Evolutionary conservation across 2,888 invertebrate genomes (phyloP), one percentile per base, ranked within the genome.

Genomic region (Cheilosia grossa): DNA sequence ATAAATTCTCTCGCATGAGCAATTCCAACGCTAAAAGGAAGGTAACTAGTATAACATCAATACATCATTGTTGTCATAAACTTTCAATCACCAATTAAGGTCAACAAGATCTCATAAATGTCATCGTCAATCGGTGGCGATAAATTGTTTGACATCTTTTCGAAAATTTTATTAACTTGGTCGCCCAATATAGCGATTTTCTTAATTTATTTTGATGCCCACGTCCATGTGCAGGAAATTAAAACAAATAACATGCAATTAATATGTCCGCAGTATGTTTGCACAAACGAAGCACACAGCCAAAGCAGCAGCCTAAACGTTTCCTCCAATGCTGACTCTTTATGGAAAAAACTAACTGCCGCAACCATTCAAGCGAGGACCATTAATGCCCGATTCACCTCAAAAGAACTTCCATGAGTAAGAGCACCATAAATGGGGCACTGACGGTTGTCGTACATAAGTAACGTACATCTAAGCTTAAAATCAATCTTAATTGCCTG

Each of bases 141-240:
- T 64, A 67, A 56, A 72, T 40, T 19, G 49, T 66, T 56, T 15
- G 17, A 54, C 33, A 37, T 58, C 63, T 44, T 13, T 40, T 54
- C 33, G 9, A 64, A 33, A 75, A 44, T 59, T 64, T 70, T 54
- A 78, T 73, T 51, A 82, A 58, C 59, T 78, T 63, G 30, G 27
- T 61, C 67, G 19, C 69, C 83, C 56, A 74, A 83, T 80, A 74
- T 59, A 59, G 74, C 30, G 42, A 47, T 47, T 53, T 80, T 58
- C 47, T 51, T 73, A 80, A 80, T 73, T 74, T 54, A 80, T 58
- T 69, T 83, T 47, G 42, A 64, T 80, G 74, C 83, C 83, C 83
- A 83, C 83, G n/a, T 75, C 64, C 61, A 79, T 72, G 53, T 59
- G 47, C 79, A 80, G 83, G 83, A 83, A 83, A 70, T 83, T 83